phyloP scores from a whole-genome alignment of 2,888 invertebrate species.

The Macaria liturata region DNA sequence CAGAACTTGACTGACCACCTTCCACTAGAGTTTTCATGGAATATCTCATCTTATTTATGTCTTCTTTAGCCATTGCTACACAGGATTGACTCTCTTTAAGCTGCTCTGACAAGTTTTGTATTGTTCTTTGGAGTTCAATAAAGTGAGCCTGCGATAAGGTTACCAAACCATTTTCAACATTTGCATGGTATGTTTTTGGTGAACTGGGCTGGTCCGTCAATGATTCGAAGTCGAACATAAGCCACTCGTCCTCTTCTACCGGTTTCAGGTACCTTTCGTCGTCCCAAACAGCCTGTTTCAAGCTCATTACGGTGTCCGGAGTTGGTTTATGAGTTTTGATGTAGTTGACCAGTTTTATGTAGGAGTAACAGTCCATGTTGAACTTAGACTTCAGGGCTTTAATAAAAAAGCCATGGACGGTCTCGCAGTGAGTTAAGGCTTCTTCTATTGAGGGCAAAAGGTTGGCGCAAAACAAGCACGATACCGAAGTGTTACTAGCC shows the following conservation, averaged over 20 bases:
- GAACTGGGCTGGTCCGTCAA: constrained; percentile 61
- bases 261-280: constrained; percentile 91
- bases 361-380: constrained; percentile 91
- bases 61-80: constrained; percentile 83
- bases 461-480: constrained; percentile 89
- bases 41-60: constrained; percentile 84
- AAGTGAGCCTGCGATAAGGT: constrained; percentile 85
- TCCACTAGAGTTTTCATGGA: constrained; percentile 83
- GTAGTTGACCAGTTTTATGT: constrained; percentile 91
- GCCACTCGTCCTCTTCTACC: constrained; percentile 90
- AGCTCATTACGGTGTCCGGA: constrained; percentile 80
- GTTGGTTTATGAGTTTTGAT: constrained; percentile 86
- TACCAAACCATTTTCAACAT: constrained; percentile 84
- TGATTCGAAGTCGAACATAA: constrained; percentile 90
- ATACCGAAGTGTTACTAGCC: constrained; percentile 60
- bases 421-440: constrained; percentile 87
- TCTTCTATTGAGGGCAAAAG: constrained; percentile 84
- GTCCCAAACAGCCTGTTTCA: constrained; percentile 85
- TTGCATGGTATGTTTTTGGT: constrained; percentile 80
- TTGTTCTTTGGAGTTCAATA: constrained; percentile 83
- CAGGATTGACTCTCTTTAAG: constrained; percentile 83
- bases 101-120: constrained; percentile 81
- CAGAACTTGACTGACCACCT: constrained; percentile 47
- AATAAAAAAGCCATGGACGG: constrained; percentile 86
- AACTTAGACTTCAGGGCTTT: constrained; percentile 85